Evolutionary conservation across 1,140 invertebrate genomes (phyloP).

Genomic region (Bombyx mori): DNA sequence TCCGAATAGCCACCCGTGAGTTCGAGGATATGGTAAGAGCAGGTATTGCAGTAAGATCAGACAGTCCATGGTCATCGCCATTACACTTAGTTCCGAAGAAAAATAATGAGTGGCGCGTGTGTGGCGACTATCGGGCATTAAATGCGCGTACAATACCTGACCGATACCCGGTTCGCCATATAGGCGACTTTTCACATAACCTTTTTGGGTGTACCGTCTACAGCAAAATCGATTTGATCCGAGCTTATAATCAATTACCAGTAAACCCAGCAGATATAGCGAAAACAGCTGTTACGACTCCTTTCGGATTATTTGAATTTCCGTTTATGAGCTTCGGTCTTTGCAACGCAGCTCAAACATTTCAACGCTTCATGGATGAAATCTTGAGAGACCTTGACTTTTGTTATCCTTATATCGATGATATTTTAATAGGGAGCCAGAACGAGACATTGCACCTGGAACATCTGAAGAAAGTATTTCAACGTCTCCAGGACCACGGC

Average conservation of each 20-base stretch:
- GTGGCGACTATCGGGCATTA: conserved; percentile 5
- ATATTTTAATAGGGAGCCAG: background rate
- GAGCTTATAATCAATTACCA: conserved; percentile 6
- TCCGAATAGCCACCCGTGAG: background rate
- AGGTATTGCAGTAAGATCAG: conserved; percentile 1
- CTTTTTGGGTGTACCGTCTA: background rate
- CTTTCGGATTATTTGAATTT: no score
- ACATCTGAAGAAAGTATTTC: conserved; percentile 1
- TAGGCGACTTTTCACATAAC: conserved; percentile 1
- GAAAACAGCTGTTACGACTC: conserved; percentile 5
- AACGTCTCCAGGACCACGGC: conserved; percentile 3
- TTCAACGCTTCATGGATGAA: background rate
- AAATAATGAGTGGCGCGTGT: conserved; percentile 1
- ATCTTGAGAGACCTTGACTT: background rate
- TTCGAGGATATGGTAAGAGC: conserved; percentile 2
- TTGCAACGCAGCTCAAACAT: no score
- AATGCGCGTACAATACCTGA: background rate
- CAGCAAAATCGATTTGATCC: conserved; percentile 3
- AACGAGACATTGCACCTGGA: background rate
- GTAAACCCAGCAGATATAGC: background rate
- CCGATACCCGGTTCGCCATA: conserved; percentile 6
- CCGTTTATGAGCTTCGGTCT: no score
- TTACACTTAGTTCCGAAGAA: background rate
- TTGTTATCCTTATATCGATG: background rate
- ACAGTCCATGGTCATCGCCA: background rate